A percentile compares a stretch with the other conserved stretches of the same genome.
Evolutionary conservation across 2,113 vertebrate genomes (phyloP).

Genomic region (Todiramphus chloris): DNA sequence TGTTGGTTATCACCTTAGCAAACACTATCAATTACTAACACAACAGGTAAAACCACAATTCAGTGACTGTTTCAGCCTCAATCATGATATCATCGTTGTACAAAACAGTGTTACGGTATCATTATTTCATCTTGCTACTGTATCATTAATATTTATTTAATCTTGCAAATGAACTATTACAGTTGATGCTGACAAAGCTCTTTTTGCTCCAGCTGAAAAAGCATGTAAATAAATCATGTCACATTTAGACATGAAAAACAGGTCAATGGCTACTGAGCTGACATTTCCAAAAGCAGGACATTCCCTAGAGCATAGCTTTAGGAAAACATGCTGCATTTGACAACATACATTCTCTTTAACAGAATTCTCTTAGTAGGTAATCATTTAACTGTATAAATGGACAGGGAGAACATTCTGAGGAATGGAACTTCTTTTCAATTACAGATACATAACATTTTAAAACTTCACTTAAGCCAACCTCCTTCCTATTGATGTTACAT

Average conservation of each 20-base stretch:
- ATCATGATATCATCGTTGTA: not conserved
- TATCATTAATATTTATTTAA: not conserved
- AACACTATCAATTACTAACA: not conserved
- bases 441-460: not conserved
- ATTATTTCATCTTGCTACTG: not conserved
- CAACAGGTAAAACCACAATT: not conserved
- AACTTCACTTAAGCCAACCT: not conserved
- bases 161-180: not conserved
- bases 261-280: not conserved
- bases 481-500: not conserved
- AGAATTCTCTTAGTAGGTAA: not conserved
- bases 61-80: not conserved
- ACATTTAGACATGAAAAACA: not conserved
- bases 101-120: not conserved
- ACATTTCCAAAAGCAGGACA: not conserved
- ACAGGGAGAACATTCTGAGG: not conserved
- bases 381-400: not conserved
- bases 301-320: not conserved
- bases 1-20: not conserved
- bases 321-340: not conserved
- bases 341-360: not conserved
- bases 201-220: not conserved
- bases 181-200: not conserved
- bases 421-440: not conserved
- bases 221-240: not conserved